A percentile compares a stretch with the other conserved stretches of the same genome.
These are phyloP conservation scores for Halcyon badia DNA, from an alignment of 2,797 vertebrate species.

Conservation along the genomic window DNA sequence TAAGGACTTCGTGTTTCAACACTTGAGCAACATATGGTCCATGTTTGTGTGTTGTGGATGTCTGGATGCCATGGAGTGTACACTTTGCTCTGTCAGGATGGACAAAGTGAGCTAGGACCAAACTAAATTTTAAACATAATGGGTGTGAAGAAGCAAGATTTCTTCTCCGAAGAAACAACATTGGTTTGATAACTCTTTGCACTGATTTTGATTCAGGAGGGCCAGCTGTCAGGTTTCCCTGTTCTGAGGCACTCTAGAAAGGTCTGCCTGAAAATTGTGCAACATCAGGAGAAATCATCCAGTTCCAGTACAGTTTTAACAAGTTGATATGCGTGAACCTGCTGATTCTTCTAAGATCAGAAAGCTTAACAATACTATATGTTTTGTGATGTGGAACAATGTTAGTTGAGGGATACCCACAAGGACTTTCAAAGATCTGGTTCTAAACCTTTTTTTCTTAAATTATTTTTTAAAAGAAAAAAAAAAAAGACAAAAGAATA, in stretches of 20 bases:
- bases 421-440: not conserved
- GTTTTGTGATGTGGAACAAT: not conserved
- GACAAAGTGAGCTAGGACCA: not conserved
- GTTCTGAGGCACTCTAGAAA: not conserved
- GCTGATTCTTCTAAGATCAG: not conserved
- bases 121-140: not conserved
- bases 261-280: not conserved
- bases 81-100: not conserved
- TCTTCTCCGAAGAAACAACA: not conserved
- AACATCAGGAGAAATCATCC: not conserved
- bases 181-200: not conserved
- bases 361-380: rapidly evolving
- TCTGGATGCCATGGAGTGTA: not conserved
- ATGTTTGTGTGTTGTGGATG: not conserved
- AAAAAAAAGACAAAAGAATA: not conserved
- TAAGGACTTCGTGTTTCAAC: not conserved
- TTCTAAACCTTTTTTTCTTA: not conserved
- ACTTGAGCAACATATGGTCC: not conserved
- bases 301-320: not conserved
- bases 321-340: not conserved
- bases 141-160: not conserved
- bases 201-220: not conserved
- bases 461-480: not conserved
- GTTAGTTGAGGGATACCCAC: not conserved
- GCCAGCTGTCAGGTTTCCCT: not conserved